These are phyloP conservation scores for Reticulitermes lucifugus DNA, from an alignment of 2,888 invertebrate genomes.

Conservation along the genomic window DNA sequence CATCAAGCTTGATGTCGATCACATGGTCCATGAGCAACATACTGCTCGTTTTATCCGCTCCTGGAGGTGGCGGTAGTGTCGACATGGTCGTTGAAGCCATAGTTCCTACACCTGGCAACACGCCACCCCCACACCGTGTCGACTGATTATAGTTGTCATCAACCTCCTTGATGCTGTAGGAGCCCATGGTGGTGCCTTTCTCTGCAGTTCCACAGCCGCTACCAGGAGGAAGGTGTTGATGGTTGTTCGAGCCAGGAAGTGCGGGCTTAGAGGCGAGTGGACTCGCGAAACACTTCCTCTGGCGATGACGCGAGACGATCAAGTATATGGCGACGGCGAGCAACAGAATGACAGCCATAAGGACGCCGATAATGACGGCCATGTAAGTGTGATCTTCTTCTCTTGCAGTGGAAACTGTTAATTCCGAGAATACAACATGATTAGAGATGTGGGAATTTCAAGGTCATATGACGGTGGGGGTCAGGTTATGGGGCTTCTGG, in stretches of 20 bases:
- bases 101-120: slow-evolving; percentile 61
- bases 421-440: neutral
- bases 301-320: slow-evolving; percentile 77
- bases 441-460: neutral
- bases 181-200: slow-evolving; percentile 64
- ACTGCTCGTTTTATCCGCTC: slow-evolving; percentile 65
- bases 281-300: slow-evolving; percentile 79
- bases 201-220: slow-evolving; percentile 65
- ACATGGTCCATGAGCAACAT: slow-evolving; percentile 64
- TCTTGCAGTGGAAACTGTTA: slow-evolving; percentile 70
- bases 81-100: slow-evolving; percentile 64
- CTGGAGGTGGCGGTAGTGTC: slow-evolving; percentile 61
- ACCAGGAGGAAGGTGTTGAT: slow-evolving; percentile 66
- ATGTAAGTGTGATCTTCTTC: slow-evolving; percentile 79
- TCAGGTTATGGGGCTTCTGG: no score
- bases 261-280: slow-evolving; percentile 73
- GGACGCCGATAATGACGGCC: slow-evolving; percentile 82
- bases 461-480: no score
- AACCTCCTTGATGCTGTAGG: slow-evolving; percentile 70
- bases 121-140: slow-evolving; percentile 66
- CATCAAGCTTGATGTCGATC: slow-evolving; percentile 73
- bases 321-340: slow-evolving; percentile 79
- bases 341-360: slow-evolving; percentile 79
- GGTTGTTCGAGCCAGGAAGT: slow-evolving; percentile 58
- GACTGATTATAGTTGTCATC: slow-evolving; percentile 63